Conservation (phyloP, 2,797 vertebrate genomes). For the Cottoperca gobio region DNA sequence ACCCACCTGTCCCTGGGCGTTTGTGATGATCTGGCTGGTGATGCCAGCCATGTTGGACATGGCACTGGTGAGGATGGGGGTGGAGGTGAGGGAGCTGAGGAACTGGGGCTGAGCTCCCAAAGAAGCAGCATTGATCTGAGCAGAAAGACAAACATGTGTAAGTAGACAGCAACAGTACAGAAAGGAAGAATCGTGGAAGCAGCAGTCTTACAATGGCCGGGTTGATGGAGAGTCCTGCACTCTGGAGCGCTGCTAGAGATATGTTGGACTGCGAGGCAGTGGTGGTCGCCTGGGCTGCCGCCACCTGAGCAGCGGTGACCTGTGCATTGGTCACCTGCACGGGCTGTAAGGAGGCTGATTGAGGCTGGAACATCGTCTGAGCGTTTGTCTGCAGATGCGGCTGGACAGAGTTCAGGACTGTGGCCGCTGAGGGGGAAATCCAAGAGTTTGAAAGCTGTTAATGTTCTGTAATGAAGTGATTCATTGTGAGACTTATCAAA, state of each 20-base stretch:
- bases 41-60: constrained; percentile 91
- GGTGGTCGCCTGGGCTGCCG: constrained; percentile 75
- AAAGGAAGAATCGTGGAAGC: background rate
- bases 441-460: background rate
- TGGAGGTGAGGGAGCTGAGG: constrained; percentile 91
- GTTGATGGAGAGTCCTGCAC: constrained; percentile 92
- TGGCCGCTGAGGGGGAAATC: constrained; percentile 84
- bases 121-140: constrained; percentile 90
- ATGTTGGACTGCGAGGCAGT: constrained; percentile 84
- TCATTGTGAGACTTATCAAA: background rate
- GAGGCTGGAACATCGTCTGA: constrained; percentile 85
- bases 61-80: constrained; percentile 91
- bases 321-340: constrained; percentile 80
- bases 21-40: constrained; percentile 94
- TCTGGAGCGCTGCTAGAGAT: constrained; percentile 89
- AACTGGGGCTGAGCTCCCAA: constrained; percentile 93
- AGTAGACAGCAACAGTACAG: background rate
- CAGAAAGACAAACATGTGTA: constrained; percentile 17
- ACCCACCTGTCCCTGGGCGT: constrained; percentile 93
- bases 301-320: constrained; percentile 79
- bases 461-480: background rate
- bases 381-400: constrained; percentile 85
- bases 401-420: constrained; percentile 90
- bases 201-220: constrained; percentile 89
- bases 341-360: constrained; percentile 79